phyloP scores from a whole-genome alignment of 2,888 invertebrate genomes.

The Dusona sp. region DNA sequence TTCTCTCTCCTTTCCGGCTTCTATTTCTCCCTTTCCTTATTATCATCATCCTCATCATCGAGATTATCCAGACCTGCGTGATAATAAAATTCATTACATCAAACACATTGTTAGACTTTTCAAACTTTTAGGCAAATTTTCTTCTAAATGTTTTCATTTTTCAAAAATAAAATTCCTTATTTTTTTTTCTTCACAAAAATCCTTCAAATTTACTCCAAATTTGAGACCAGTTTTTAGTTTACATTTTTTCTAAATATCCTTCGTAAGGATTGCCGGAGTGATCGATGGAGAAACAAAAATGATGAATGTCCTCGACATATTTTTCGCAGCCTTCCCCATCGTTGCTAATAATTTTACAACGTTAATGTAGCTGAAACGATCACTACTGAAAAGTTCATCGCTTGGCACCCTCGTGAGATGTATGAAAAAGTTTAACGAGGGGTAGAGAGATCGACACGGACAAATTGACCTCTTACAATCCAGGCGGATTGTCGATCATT shows the following conservation, averaged over 20 bases:
- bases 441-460: slow-evolving; percentile 41
- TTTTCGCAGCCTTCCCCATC: not conserved
- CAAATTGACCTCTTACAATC: slow-evolving; percentile 47
- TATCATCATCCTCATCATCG: slow-evolving; percentile 34
- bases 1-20: slow-evolving; percentile 37
- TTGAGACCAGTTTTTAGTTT: not conserved
- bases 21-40: not conserved
- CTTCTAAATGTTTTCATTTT: not conserved
- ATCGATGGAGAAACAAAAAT: not conserved
- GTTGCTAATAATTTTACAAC: slow-evolving; percentile 3
- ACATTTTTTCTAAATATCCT: not conserved
- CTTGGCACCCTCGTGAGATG: not conserved
- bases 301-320: not conserved
- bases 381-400: slow-evolving; percentile 32
- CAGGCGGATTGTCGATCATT: slow-evolving; percentile 69
- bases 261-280: too few species aligned
- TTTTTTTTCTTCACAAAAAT: not conserved
- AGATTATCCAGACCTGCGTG: slow-evolving; percentile 18
- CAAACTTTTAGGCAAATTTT: not conserved
- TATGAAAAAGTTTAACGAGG: slow-evolving; percentile 35
- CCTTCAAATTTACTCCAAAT: not conserved
- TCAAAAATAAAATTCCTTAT: too few species aligned
- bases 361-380: slow-evolving; percentile 28
- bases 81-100: not conserved
- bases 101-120: not conserved